Evolutionary conservation across 2,113 vertebrate species (phyloP), one percentile per base, ranked within the genome.

Genomic region (Eira barbara): DNA sequence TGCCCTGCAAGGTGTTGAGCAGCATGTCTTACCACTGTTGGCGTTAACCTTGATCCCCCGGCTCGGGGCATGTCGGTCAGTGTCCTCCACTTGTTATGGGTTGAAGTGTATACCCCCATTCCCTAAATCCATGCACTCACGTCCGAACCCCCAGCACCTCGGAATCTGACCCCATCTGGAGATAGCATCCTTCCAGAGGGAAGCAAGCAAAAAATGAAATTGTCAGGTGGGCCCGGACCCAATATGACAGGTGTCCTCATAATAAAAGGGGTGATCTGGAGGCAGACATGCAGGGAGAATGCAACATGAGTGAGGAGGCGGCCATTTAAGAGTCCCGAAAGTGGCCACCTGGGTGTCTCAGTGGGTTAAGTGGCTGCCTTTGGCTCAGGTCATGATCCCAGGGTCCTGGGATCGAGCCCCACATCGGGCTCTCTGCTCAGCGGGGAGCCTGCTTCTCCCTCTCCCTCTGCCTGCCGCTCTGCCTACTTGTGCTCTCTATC

Each of bases 221-320:
- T 7, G 1, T 39, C 15, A 61, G 45, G 36, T 74, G 74, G 31
- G 9, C 36, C 88, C 6, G 45, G 7, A 71, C 12, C 67, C 73
- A 27, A 1, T 3, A 21, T 3, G 47, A 45, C 55, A 2, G n/a
- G 7, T 36, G 67, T 36, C 67, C 34, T 69, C 34, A 69, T 17
- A 39, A n/a, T 49, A 79, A 55, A 42, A 52, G 76, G 36, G 69
- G 36, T 2, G 7, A 39, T 9, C 29, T 12, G 13, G 59, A 91
- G 34, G 42, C 59, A 36, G 34, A 45, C 7, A 8, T 27, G 13
- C 7, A 7, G 55, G 42, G 74, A 79, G 74, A 49, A 49, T 9
- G 6, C 39, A 34, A 4, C 7, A 31, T 23, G 39, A 67, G 12
- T 0, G 0, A 0, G 83, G 63, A 78, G 4, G 55, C 1, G 0